Conservation (phyloP, 1,140 invertebrate species). For the Papilio machaon region DNA sequence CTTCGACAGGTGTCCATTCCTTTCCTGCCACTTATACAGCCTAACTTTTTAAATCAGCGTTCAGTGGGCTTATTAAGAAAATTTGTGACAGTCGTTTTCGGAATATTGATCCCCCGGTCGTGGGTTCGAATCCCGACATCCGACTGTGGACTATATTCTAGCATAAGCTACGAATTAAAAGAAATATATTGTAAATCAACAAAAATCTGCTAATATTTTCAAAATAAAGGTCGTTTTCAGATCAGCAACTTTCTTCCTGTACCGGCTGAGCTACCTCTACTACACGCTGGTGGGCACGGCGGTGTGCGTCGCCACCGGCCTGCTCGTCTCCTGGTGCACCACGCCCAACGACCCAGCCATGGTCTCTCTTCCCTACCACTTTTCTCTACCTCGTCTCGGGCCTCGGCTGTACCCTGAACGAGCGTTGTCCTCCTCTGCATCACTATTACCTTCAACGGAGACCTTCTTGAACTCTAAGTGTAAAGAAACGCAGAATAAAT, state of each 20-base stretch:
- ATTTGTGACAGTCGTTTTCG: too few species aligned
- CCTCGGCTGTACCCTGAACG: too few species aligned
- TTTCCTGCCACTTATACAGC: neutral
- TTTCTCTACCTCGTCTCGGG: neutral
- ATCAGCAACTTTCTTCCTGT: slow-evolving; percentile 84
- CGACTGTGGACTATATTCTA: too few species aligned
- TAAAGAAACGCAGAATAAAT: too few species aligned
- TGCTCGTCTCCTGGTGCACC: slow-evolving; percentile 87
- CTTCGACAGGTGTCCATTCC: slow-evolving; percentile 59
- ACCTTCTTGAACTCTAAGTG: too few species aligned
- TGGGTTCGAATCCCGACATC: too few species aligned
- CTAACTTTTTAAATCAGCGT: neutral
- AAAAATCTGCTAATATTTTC: slow-evolving; percentile 39
- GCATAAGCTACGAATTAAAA: too few species aligned
- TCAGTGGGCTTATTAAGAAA: too few species aligned
- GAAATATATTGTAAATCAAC: neutral
- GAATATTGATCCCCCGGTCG: too few species aligned
- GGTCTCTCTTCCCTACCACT: slow-evolving; percentile 51
- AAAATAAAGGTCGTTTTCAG: slow-evolving; percentile 49
- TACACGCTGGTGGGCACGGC: slow-evolving; percentile 86
- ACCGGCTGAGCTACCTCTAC: slow-evolving; percentile 86
- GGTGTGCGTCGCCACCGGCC: slow-evolving; percentile 86
- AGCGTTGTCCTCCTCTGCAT: too few species aligned
- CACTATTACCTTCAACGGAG: too few species aligned
- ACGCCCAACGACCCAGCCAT: slow-evolving; percentile 83